Conservation (phyloP, 2,888 invertebrate species). For the Archaeoteleia sp. region DNA sequence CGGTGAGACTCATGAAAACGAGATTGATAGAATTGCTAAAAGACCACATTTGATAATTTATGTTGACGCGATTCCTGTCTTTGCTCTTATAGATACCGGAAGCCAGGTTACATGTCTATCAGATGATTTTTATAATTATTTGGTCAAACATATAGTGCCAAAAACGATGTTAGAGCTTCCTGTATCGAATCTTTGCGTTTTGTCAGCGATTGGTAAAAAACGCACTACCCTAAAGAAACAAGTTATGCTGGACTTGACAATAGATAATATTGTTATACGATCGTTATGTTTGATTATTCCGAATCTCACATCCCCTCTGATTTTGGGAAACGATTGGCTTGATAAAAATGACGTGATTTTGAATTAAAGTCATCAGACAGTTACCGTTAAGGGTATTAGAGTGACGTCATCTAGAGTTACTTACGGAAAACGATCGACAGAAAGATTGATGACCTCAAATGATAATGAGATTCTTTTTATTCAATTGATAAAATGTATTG, state of each 20-base stretch:
- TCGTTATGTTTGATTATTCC: constrained; percentile 26
- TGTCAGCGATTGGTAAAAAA: constrained; percentile 38
- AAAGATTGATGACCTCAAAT: too few relatives aligned
- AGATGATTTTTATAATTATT: constrained; percentile 27
- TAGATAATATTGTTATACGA: constrained; percentile 5
- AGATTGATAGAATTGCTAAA: constrained; percentile 1
- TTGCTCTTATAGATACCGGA: constrained; percentile 44
- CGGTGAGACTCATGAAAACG: constrained; percentile 26
- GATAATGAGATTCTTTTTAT: too few relatives aligned
- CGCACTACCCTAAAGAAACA: constrained; percentile 31
- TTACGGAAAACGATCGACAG: too few relatives aligned
- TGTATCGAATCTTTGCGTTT: constrained; percentile 35
- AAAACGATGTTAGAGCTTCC: constrained; percentile 25
- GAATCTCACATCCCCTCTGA: constrained; percentile 17
- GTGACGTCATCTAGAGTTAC: too few relatives aligned
- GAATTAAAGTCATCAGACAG: constrained; percentile 22
- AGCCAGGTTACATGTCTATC: constrained; percentile 52
- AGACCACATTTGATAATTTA: constrained; percentile 26
- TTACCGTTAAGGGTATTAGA: too few relatives aligned
- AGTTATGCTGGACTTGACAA: constrained; percentile 19
- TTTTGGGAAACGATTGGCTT: constrained; percentile 42
- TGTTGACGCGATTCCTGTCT: constrained; percentile 13
- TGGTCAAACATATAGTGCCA: constrained; percentile 12
- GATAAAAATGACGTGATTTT: constrained; percentile 9
- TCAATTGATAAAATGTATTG: too few relatives aligned